These are phyloP conservation scores for Holcopasites calliopsidis DNA, from an alignment of 1,140 invertebrate species.

Conservation along the genomic window DNA sequence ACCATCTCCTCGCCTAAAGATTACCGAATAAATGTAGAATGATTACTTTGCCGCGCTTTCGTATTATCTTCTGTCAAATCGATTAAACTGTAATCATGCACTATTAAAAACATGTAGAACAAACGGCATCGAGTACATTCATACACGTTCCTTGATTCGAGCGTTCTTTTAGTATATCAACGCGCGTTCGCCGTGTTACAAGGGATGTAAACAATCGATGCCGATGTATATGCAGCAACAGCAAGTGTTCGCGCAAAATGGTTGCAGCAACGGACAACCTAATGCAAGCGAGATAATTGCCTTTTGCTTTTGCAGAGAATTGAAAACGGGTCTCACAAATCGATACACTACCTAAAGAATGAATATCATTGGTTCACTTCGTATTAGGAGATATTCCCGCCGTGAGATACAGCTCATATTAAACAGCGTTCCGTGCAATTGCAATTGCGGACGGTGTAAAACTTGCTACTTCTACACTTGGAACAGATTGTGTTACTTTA, in stretches of 20 bases:
- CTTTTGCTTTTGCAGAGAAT: slow-evolving; percentile 46
- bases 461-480: background rate
- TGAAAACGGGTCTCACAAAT: slow-evolving; percentile 59
- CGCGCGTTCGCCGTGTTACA: slow-evolving; percentile 37
- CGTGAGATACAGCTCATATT: background rate
- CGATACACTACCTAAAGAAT: slow-evolving; percentile 54
- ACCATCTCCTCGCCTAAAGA: slow-evolving; percentile 3
- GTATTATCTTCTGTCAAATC: slow-evolving; percentile 32
- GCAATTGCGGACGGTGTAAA: background rate
- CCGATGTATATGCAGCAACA: slow-evolving; percentile 25
- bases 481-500: background rate
- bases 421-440: background rate
- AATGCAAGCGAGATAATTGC: slow-evolving; percentile 42
- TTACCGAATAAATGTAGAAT: background rate
- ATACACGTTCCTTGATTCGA: background rate
- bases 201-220: slow-evolving; percentile 56
- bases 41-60: slow-evolving; percentile 48
- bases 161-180: background rate
- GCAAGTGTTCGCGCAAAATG: slow-evolving; percentile 48
- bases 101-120: background rate
- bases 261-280: slow-evolving; percentile 19
- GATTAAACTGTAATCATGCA: background rate
- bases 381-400: slow-evolving; percentile 32
- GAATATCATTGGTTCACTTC: slow-evolving; percentile 52
- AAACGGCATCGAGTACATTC: background rate